Evolutionary conservation across 2,113 vertebrate species (phyloP), one percentile per base, ranked within the genome.

Genomic region (Theristicus caerulescens): DNA sequence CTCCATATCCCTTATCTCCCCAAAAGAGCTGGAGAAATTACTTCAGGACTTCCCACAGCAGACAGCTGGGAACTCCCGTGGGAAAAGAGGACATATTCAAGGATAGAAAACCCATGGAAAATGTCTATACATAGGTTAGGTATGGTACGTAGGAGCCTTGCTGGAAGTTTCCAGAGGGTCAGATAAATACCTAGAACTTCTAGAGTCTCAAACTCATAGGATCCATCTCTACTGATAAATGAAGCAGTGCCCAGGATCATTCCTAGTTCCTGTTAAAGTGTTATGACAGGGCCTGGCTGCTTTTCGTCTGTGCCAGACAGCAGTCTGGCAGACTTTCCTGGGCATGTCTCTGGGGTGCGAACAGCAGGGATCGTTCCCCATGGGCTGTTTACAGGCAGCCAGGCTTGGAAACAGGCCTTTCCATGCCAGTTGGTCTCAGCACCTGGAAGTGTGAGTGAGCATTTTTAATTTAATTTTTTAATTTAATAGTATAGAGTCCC

Each of bases 1-100:
- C 24, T 73, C 62, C 17, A 8, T 71, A 52, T 66, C n/a, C 27
- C 55, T 55, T 81, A 34, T 62, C 22, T 55, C 31, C 14, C 20
- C 2, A 0, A 47, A 70, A 89, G 69, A 92, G 18, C 22, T 91
- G 61, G 59, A 93, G 47, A 87, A 89, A 44, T 85, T 85, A 54
- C 42, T 86, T 32, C 64, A 73, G 67, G 46, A 58, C n/a, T 80
- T 92, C 32, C 49, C 38, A 47, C 20, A 55, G 21, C 27, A 86
- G 27, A 34, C 16, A 92, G 19, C 19, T 0, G 0, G 16, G 26
- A 71, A 47, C 21, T 54, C 46, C 27, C 0, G 0, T 32, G 52
- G 54, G 36, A 54, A 71, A 82, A 95, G 59, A 72, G 46, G n/a
- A n/a, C 16, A 6, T 16, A 5, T 62, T 81, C 29, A 77, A 67